Base-by-base conservation (phyloP, 2,113 vertebrate species). In the Stigmatopora argus region DNA sequence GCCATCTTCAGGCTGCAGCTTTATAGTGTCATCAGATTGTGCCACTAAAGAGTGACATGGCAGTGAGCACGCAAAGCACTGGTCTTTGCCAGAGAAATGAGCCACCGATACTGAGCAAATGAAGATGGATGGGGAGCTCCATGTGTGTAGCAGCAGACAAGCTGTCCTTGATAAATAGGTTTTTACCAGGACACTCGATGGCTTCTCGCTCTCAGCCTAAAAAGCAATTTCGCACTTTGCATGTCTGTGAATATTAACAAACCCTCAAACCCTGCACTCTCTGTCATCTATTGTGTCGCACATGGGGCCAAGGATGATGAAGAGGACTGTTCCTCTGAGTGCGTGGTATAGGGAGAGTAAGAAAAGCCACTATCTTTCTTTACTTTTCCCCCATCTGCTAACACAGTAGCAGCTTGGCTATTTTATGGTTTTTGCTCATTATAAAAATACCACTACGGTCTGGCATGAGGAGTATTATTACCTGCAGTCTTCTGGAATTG, bases 201-300 rank as follows among this genome's bases (percentile, higher is more conserved):
- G 78, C 26, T 73, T 67, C 71, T 72, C 61, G 68, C 81, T 87
- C 85, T 86, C 80, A 71, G 80, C 71, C 84, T 83, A 83, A 86
- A 88, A 90, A 86, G 84, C 84, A 89, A 89, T 90, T 82, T 86
- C 73, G 74, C 78, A 81, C 80, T 88, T 87, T 87, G 83, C 87
- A 90, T 86, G 84, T 89, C 81, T 86, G 83, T 89, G 87, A 89
- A 89, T 87, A 87, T 86, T 86, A 90, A 89, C 81, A 83, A 79
- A 86, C 77, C 85, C 82, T 84, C 81, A 77, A 76, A 85, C 74
- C 75, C 74, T 44, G 73, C 81, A 77, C 81, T 78, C 75, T 78
- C 86, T 86, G 79, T 85, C 83, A 87, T 80, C 82, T 72, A 83
- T 88, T 83, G 84, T 83, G 79, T 78, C 26, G 65, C 79, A 78